phyloP scores from a whole-genome alignment of 2,113 vertebrate species.

The Rostratula benghalensis region DNA sequence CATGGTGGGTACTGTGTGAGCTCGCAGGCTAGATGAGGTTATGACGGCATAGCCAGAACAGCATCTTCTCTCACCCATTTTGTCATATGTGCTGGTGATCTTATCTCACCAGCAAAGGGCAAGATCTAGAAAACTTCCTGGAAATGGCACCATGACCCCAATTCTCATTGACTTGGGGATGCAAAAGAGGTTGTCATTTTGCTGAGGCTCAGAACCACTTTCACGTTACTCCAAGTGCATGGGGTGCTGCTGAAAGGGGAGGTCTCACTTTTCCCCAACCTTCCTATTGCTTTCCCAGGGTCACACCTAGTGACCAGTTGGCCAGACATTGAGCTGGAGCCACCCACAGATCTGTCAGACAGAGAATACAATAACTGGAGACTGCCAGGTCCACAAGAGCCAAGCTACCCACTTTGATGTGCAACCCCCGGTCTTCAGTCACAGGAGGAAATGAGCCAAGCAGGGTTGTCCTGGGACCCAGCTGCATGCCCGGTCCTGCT shows the following conservation, averaged over 20 bases:
- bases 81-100: not conserved
- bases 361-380: not conserved
- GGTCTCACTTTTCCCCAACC: not conserved
- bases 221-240: not conserved
- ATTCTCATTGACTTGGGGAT: not conserved
- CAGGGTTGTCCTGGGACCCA: conserved; percentile 1
- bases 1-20: not conserved
- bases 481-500: conserved; percentile 36
- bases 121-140: not conserved
- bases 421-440: not conserved
- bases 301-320: not conserved
- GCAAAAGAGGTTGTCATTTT: not conserved
- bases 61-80: not conserved
- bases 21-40: not conserved
- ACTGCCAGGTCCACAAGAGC: not conserved
- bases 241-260: not conserved
- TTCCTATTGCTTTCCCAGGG: not conserved
- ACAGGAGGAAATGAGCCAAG: conserved; percentile 25
- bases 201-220: not conserved
- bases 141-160: not conserved
- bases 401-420: not conserved
- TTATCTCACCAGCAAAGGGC: not conserved
- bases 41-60: not conserved
- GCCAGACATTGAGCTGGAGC: not conserved
- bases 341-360: not conserved